These are phyloP conservation scores for Chironomus tepperi DNA, from an alignment of 1,140 invertebrate species.

Conservation along the genomic window DNA sequence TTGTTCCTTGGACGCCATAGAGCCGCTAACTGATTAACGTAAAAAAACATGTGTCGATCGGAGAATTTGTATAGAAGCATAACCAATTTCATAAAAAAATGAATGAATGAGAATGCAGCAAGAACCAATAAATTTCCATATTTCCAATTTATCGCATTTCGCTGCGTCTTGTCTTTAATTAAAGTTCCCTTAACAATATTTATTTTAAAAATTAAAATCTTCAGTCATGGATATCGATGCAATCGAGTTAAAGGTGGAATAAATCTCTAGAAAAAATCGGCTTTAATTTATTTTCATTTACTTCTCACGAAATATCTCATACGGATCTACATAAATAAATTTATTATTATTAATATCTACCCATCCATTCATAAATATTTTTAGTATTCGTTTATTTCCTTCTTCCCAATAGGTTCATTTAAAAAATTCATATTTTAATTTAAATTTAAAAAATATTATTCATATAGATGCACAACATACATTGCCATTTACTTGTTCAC, in stretches of 20 bases:
- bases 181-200: constrained; percentile 9
- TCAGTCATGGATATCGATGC: neutral
- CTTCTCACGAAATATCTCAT: neutral
- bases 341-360: neutral
- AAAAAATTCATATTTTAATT: too few relatives aligned
- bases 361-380: constrained; percentile 2
- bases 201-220: constrained; percentile 3
- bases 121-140: neutral
- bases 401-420: too few relatives aligned
- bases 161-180: neutral
- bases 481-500: neutral
- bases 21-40: too few relatives aligned
- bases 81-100: too few relatives aligned
- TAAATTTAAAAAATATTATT: too few relatives aligned
- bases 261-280: neutral
- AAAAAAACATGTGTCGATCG: too few relatives aligned
- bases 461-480: too few relatives aligned
- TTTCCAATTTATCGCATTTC: neutral
- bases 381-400: too few relatives aligned
- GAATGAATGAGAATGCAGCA: too few relatives aligned
- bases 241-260: neutral
- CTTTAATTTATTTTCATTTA: constrained; percentile 10
- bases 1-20: too few relatives aligned
- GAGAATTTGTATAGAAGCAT: too few relatives aligned
- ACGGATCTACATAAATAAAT: neutral